A percentile compares a stretch with the other conserved stretches of the same genome.
phyloP scores from a whole-genome alignment of 2,797 vertebrate genomes.

The Channa striata region DNA sequence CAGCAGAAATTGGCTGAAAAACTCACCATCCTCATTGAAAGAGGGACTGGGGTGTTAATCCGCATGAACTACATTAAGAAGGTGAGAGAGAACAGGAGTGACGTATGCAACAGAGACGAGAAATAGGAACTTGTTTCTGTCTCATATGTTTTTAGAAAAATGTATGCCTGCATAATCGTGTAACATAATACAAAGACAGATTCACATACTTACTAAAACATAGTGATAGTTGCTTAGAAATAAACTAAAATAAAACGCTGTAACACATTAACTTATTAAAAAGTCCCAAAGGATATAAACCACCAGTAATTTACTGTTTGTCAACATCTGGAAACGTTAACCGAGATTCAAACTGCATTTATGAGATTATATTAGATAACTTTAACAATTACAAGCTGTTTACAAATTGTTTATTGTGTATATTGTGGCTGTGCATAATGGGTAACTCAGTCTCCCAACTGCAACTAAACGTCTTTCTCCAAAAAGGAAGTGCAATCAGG shows the following conservation, averaged over 20 bases:
- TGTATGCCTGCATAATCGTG: background rate
- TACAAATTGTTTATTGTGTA: background rate
- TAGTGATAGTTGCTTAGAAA: background rate
- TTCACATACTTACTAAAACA: rapidly evolving
- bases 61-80: slow-evolving; percentile 95
- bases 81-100: slow-evolving; percentile 77
- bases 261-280: too few relatives aligned
- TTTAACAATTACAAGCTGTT: background rate
- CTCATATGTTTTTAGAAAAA: background rate
- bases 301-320: background rate
- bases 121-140: slow-evolving; percentile 69
- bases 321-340: background rate
- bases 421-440: background rate
- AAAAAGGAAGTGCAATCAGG: slow-evolving; percentile 84
- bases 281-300: background rate
- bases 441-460: slow-evolving; percentile 15
- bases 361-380: background rate
- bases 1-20: slow-evolving; percentile 95
- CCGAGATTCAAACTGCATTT: background rate
- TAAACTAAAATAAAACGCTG: background rate
- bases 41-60: slow-evolving; percentile 90
- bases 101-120: slow-evolving; percentile 3
- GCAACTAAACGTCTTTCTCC: slow-evolving; percentile 32
- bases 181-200: background rate
- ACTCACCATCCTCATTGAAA: slow-evolving; percentile 91